These are phyloP conservation scores for Neomorphus geoffroyi DNA, from an alignment of 2,797 vertebrate genomes.

Conservation along the genomic window DNA sequence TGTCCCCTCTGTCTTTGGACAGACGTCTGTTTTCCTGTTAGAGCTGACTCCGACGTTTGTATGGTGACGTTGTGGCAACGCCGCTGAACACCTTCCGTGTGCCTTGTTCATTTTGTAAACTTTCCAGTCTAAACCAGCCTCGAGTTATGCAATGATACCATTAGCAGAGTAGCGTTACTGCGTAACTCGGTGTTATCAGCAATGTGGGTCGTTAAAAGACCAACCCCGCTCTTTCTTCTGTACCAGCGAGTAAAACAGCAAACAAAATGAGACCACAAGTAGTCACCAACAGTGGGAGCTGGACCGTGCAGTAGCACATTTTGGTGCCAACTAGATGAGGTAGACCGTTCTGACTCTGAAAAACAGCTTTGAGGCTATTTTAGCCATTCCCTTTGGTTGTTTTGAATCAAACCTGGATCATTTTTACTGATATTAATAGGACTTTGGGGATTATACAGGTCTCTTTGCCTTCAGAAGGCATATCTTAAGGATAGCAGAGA, in stretches of 20 bases:
- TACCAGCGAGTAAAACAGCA: conserved; percentile 23
- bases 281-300: neutral
- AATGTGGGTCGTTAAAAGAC: conserved; percentile 8
- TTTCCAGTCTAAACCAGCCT: conserved; percentile 5
- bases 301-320: neutral
- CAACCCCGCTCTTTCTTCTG: neutral
- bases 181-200: neutral
- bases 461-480: neutral
- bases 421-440: conserved; percentile 9
- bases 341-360: neutral
- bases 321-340: neutral
- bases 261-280: conserved; percentile 3
- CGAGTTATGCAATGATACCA: neutral
- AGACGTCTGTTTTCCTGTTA: neutral
- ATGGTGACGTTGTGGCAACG: neutral
- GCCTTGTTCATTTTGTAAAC: conserved; percentile 12
- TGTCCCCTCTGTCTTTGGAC: neutral
- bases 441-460: neutral
- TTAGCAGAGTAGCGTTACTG: conserved; percentile 2
- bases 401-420: neutral
- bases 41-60: neutral
- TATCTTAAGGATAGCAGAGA: neutral
- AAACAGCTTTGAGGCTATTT: neutral
- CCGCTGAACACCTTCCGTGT: neutral
- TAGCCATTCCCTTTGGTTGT: neutral